These are phyloP conservation scores for Eupithecia exiguata DNA, from an alignment of 2,888 invertebrate species.

Conservation along the genomic window DNA sequence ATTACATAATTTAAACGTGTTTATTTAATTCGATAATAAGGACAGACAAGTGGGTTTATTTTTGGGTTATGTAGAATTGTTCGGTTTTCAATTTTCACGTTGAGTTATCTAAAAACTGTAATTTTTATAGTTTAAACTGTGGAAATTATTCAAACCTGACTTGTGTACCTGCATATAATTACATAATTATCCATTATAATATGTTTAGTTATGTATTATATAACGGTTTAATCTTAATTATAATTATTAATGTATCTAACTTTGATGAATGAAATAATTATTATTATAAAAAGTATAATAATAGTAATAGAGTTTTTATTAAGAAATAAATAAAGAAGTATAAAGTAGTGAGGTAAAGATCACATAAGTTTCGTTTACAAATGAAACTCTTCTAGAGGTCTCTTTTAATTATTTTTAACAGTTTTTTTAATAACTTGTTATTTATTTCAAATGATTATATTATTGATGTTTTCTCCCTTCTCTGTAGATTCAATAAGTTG, in stretches of 20 bases:
- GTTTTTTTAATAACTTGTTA: conserved; percentile 81
- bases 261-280: conserved; percentile 80
- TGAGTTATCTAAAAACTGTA: conserved; percentile 31
- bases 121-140: conserved; percentile 47
- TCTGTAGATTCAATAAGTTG: conserved; percentile 78
- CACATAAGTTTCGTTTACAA: conserved; percentile 73
- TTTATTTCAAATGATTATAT: conserved; percentile 84
- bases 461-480: conserved; percentile 78
- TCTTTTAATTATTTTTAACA: conserved; percentile 81
- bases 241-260: conserved; percentile 81
- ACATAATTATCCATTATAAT: conserved; percentile 54
- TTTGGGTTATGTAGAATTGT: conserved; percentile 51
- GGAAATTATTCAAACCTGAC: conserved; percentile 52
- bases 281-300: conserved; percentile 82
- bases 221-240: conserved; percentile 65
- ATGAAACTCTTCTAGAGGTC: conserved; percentile 68
- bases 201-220: conserved; percentile 63
- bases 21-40: conserved; percentile 80
- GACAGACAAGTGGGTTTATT: conserved; percentile 66
- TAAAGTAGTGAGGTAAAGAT: conserved; percentile 74
- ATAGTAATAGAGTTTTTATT: conserved; percentile 83
- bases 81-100: conserved; percentile 49
- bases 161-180: conserved; percentile 52
- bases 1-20: conserved; percentile 64
- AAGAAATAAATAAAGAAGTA: conserved; percentile 81